Base-by-base conservation (phyloP, 2,113 vertebrate genomes). In the Cebidichthys violaceus region DNA sequence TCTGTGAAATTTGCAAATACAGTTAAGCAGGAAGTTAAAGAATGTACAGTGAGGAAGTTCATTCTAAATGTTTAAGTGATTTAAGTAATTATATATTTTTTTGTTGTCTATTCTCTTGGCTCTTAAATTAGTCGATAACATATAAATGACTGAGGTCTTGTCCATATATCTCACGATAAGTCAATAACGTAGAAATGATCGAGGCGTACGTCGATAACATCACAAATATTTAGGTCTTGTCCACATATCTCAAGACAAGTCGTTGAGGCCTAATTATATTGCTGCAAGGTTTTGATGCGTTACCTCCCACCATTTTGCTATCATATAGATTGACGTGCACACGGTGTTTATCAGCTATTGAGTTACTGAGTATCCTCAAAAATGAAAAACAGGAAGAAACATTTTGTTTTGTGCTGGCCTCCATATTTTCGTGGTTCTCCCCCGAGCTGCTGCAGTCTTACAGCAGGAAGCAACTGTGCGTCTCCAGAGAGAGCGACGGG, bases 401-500 rank as follows among this genome's bases (percentile, higher is more conserved):
- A 6, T 45, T 35, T 61, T 33, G 17, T 68, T 77, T 33, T 33
- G 24, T 54, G 6, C 18, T 67, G 20, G 57, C 60, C 20, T n/a
- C 9, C 67, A 33, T 27, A 43, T 77, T 67, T 82, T 71, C 1
- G 31, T 18, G 64, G 27, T 54, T 52, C 13, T 55, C 33, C 24
- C 35, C 45, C 39, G 60, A 64, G 59, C 75, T 54, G 37, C 50
- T n/a, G 50, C 45, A 75, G 74, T 65, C 47, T 33, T 17, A 45
- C 47, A n/a, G 22, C 39, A 57, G 29, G 69, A 77, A 39, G 13
- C 27, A 67, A 33, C 22, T 47, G 22, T 64, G 6, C 15, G 35
- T 80, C 60, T 75, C 45, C 24, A 55, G 39, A 74, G 72, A 60
- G 72, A 55, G 13, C 54, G 6, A 71, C 3, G n/a, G 17, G 41